Evolutionary conservation across 23 tunicate genomes (phyloP).

Genomic region (Halocynthia roretzi): DNA sequence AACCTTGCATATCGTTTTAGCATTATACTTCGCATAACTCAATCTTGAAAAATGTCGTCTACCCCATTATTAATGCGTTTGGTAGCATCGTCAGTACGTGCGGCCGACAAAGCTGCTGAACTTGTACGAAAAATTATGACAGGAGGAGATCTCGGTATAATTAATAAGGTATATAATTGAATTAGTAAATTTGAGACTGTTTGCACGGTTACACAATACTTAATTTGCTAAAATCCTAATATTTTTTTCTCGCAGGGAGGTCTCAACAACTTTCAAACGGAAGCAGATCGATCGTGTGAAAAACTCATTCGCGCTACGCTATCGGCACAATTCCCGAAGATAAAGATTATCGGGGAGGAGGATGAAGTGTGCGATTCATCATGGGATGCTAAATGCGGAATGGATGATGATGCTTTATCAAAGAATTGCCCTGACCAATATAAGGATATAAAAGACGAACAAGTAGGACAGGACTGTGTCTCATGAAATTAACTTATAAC

Average conservation of each 20-base stretch:
- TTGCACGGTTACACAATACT: neutral
- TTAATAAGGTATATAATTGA: constrained; percentile 57
- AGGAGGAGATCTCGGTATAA: constrained; percentile 91
- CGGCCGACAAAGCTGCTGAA: constrained; percentile 90
- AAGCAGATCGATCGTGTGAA: constrained; percentile 87
- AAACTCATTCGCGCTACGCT: constrained; percentile 80
- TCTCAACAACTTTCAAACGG: constrained; percentile 92
- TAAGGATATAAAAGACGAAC: constrained; percentile 44
- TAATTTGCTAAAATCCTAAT: neutral
- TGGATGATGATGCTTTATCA: constrained; percentile 53
- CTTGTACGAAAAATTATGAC: constrained; percentile 85
- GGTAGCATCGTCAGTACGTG: constrained; percentile 71
- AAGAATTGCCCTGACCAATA: constrained; percentile 57
- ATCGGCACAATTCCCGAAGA: constrained; percentile 49
- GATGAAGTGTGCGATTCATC: constrained; percentile 57
- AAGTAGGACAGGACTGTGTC: constrained; percentile 14
- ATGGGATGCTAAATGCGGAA: constrained; percentile 75
- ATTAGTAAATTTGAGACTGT: neutral
- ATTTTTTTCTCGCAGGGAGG: constrained; percentile 52
- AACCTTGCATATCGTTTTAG: too few relatives aligned
- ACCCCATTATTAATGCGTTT: constrained; percentile 43
- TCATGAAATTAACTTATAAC: too few relatives aligned
- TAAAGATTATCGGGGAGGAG: constrained; percentile 92
- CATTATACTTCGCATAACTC: too few relatives aligned
- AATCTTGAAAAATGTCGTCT: constrained; percentile 27